phyloP scores from a whole-genome alignment of 2,888 invertebrate genomes.

The Calameuta idolon region DNA sequence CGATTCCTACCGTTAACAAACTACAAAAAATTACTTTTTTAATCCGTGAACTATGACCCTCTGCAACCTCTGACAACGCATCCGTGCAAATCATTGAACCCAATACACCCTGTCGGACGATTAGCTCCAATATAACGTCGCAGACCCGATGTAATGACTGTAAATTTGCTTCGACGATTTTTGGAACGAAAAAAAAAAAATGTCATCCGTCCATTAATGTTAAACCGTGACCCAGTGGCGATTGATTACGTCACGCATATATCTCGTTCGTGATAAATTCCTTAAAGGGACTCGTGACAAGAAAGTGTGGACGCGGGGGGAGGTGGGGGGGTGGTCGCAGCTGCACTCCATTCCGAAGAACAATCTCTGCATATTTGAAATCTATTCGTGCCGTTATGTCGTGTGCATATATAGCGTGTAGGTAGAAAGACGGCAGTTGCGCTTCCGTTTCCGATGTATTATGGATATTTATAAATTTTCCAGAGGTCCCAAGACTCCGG shows the following conservation, averaged over 20 bases:
- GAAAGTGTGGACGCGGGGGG: neutral
- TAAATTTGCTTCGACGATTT: neutral
- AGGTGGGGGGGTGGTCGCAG: conserved; percentile 41
- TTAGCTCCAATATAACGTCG: neutral
- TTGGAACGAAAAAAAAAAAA: too few species aligned
- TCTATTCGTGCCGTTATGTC: conserved; percentile 45
- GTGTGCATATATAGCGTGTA: conserved; percentile 13
- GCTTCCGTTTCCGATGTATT: conserved; percentile 45
- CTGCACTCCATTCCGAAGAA: conserved; percentile 57
- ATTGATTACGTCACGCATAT: neutral
- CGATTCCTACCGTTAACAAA: neutral
- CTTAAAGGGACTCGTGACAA: conserved; percentile 12
- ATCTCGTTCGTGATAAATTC: conserved; percentile 13
- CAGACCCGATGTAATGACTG: neutral
- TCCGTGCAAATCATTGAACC: too few species aligned
- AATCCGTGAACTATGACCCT: neutral
- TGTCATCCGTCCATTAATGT: neutral
- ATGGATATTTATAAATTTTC: conserved; percentile 58
- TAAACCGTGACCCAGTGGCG: neutral
- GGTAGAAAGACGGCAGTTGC: conserved; percentile 3
- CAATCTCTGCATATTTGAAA: conserved; percentile 63
- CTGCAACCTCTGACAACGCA: neutral
- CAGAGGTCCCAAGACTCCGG: conserved; percentile 30
- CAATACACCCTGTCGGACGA: neutral
- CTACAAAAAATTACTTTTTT: neutral